Evolutionary conservation across 1,140 invertebrate species (phyloP).

Genomic region (Drosophila paulistorum): DNA sequence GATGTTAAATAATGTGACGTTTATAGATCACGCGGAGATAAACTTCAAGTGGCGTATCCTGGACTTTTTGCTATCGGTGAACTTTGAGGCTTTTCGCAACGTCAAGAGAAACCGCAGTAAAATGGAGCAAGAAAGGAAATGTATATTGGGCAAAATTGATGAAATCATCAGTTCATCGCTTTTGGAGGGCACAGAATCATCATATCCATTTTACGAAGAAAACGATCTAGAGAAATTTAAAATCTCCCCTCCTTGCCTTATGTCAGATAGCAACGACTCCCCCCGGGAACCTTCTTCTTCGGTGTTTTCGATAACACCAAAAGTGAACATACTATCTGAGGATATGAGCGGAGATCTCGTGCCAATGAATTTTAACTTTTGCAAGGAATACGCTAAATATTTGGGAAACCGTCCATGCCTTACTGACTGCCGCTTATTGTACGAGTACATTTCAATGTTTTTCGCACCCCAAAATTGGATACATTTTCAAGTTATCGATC

Average conservation of each 20-base stretch:
- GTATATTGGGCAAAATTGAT: slow-evolving; percentile 16
- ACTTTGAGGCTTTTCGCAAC: slow-evolving; percentile 24
- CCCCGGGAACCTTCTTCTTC: no score
- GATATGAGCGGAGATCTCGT: neutral
- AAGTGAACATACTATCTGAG: neutral
- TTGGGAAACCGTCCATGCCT: neutral
- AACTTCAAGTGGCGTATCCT: slow-evolving; percentile 18
- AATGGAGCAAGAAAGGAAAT: neutral
- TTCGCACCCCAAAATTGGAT: slow-evolving; percentile 12
- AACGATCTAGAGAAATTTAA: no score
- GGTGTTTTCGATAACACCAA: no score
- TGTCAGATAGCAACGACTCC: no score
- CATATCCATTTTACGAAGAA: no score
- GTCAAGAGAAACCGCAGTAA: neutral
- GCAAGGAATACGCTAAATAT: neutral
- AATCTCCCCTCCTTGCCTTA: no score
- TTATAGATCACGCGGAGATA: neutral
- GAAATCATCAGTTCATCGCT: neutral
- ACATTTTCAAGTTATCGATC: slow-evolving; percentile 20
- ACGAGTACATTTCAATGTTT: slow-evolving; percentile 36
- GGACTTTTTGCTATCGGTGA: slow-evolving; percentile 50
- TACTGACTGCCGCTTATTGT: slow-evolving; percentile 18
- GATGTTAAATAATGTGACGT: slow-evolving; percentile 24
- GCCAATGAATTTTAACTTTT: neutral
- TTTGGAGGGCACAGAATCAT: neutral